Conservation (phyloP, 2,888 invertebrate genomes). For the Bugulina stolonifera region DNA sequence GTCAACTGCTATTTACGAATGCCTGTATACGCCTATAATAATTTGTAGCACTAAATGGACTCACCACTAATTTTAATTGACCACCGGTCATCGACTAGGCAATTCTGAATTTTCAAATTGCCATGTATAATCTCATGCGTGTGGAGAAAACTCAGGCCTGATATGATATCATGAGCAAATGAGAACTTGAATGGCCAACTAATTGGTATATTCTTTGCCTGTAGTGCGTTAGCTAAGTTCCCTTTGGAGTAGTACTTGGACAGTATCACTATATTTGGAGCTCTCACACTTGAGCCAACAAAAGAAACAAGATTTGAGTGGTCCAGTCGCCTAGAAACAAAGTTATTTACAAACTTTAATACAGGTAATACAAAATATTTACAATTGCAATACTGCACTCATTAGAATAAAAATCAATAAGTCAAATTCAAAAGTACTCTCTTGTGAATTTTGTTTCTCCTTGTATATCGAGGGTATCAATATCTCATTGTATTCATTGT, state of each 20-base stretch:
- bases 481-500: too few relatives aligned
- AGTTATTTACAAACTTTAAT: too few relatives aligned
- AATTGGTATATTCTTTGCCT: conserved; percentile 42
- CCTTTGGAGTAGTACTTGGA: conserved; percentile 48
- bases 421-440: too few relatives aligned
- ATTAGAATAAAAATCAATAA: too few relatives aligned
- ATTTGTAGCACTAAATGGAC: background rate
- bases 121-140: conserved; percentile 36
- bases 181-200: conserved; percentile 48
- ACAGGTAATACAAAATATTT: too few relatives aligned
- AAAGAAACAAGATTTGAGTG: conserved; percentile 42
- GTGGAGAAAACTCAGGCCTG: conserved; percentile 41
- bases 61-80: conserved; percentile 45
- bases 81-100: conserved; percentile 46
- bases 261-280: conserved; percentile 38
- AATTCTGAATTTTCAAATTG: conserved; percentile 40
- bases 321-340: conserved; percentile 38
- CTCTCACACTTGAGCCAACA: conserved; percentile 41
- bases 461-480: too few relatives aligned
- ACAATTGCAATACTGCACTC: too few relatives aligned
- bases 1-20: background rate
- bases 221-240: conserved; percentile 42
- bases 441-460: too few relatives aligned
- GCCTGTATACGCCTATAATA: background rate
- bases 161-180: conserved; percentile 39